Evolutionary conservation across 2,888 invertebrate species (phyloP), one percentile per base, ranked within the genome.

Genomic region (Anthrax anthrax): DNA sequence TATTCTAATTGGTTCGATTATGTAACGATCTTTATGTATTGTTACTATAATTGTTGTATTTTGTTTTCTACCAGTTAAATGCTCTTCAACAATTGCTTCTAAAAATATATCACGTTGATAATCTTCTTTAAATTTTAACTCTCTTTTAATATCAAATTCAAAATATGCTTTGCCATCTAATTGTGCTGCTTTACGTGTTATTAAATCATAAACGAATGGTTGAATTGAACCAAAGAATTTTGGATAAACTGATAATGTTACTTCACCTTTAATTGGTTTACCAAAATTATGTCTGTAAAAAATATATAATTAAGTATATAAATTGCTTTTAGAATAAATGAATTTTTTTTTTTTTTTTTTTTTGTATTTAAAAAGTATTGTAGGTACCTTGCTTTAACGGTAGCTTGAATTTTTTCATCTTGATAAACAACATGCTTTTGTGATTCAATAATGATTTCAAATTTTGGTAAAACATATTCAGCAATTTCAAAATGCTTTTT

Each of bases 381-480:
- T n/a, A n/a, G n/a, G 73, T 74, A 90, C 88, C 80, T 84, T 18
- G 91, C 83, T 50, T 80, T 77, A 4, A 96, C 76, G 18, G 85
- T 83, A 19, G 85, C 84, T 18, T 75, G 76, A 42, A 95, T 75
- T 51, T 80, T 77, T 39, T 81, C 81, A 44, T 90, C 88, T 52
- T 79, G 79, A 61, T 87, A 84, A 2, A 90, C 82, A 8, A 83
- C 77, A 64, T 89, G 88, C 45, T 83, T 77, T 1, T 88, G 84
- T 32, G 90, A 76, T 53, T 85, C 80, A 50, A 96, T 79, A 29
- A 77, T 77, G 49, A 96, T 86, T 60, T 92, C 81, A 67, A 94
- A 97, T 62, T 94, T 94, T 0, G 97, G 97, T 54, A 91, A 69
- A 46, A 96, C 84, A 58, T 91, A 92, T 67, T 91, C 88, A 9